Percentiles rank a stretch among this genome's conserved stretches.
Evolutionary conservation across 2,113 vertebrate species (phyloP).

Genomic region (Orthonyx spaldingii): DNA sequence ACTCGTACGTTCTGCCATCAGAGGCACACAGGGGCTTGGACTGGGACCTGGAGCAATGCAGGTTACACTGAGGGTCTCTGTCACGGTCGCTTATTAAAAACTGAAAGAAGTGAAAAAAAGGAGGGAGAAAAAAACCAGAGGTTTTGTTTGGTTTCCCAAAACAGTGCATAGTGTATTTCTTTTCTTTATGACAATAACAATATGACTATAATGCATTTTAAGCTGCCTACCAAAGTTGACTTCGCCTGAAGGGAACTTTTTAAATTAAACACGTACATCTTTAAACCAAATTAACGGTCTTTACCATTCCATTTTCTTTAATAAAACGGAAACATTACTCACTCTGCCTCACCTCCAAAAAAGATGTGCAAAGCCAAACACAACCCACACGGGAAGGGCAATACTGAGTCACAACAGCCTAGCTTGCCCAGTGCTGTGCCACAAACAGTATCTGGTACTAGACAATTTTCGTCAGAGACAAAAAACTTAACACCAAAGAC

Average conservation of each 20-base stretch:
- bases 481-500: background rate
- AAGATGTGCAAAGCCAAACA: constrained; percentile 41
- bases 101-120: constrained; percentile 64
- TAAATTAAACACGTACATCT: background rate
- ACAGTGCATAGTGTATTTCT: background rate
- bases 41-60: constrained; percentile 83
- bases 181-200: background rate
- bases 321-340: constrained; percentile 35
- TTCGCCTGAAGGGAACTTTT: constrained; percentile 9
- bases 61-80: constrained; percentile 84
- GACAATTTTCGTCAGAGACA: background rate
- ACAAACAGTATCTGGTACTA: background rate
- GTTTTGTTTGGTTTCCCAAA: background rate
- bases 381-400: constrained; percentile 24
- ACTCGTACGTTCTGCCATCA: constrained; percentile 89
- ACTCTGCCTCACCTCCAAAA: constrained; percentile 26
- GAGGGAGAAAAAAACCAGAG: background rate
- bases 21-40: constrained; percentile 91
- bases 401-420: constrained; percentile 38
- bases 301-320: constrained; percentile 22
- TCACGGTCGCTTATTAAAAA: constrained; percentile 92
- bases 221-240: background rate
- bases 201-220: background rate
- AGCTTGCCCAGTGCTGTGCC: background rate
- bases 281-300: background rate